These are phyloP conservation scores for Dascillus cervinus DNA, from an alignment of 2,888 invertebrate species.

Conservation along the genomic window DNA sequence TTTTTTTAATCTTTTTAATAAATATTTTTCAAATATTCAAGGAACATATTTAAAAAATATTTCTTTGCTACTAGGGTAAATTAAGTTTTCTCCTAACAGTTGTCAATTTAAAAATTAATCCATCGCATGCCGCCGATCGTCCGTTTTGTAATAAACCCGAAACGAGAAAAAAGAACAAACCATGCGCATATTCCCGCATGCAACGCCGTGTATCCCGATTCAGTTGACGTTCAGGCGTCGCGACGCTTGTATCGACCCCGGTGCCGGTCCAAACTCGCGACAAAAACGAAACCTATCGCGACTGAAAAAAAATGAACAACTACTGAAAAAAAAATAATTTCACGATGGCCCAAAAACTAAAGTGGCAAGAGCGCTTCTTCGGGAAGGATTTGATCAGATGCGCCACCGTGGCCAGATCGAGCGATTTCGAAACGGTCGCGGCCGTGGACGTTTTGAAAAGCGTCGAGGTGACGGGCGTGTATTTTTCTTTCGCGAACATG, in stretches of 20 bases:
- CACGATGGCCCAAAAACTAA: conserved; percentile 29
- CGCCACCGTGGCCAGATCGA: conserved; percentile 41
- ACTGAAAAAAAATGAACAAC: neutral
- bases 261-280: neutral
- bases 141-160: no score
- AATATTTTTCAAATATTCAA: no score
- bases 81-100: no score
- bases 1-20: no score
- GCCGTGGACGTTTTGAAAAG: conserved; percentile 47
- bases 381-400: conserved; percentile 51
- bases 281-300: neutral
- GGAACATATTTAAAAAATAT: no score
- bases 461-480: conserved; percentile 54
- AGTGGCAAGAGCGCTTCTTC: conserved; percentile 57
- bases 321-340: no score
- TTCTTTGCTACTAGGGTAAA: no score
- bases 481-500: conserved; percentile 65
- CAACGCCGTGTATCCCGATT: conserved; percentile 12
- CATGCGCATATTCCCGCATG: neutral
- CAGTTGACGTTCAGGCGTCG: conserved; percentile 28
- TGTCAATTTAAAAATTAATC: no score
- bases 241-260: conserved; percentile 23
- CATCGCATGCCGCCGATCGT: no score
- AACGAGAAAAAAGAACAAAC: no score
- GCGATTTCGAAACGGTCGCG: conserved; percentile 43